Base-by-base conservation (phyloP, 2,888 invertebrate genomes). In the Zaprionus bogoriensis region DNA sequence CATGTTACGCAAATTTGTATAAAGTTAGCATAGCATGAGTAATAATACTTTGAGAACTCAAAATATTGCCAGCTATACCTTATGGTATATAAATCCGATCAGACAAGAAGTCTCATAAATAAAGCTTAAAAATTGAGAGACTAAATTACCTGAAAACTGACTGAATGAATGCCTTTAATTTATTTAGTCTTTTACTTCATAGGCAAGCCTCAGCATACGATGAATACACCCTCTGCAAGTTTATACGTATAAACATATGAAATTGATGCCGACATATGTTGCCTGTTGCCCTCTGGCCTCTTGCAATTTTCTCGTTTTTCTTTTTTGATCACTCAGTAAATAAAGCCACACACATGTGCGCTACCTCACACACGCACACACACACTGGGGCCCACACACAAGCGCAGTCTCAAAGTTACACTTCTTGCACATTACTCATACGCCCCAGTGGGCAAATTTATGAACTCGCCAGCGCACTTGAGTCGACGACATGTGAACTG, bases 401-500 rank as follows among this genome's bases (percentile, higher is more conserved):
- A 3, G 39, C 58, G 12, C 20, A 30, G 41, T 47, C 59, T 55
- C 46, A 57, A 68, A 68, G 73, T 67, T 79, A 74, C 79, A 78
- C 79, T 75, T 61, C 79, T 65, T 73, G 74, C 73, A 79, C 77
- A 87, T 88, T 82, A 78, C 76, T 84, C 82, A 77, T 75, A 76
- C 85, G 77, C 85, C 87, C 88, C 82, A 85, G 87, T 82, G 87
- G 86, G 80, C 86, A 87, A 87, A 82, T 82, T 82, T 82, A 82
- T 82, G 87, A 85, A 82, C 85, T 82, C 82, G 69, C 85, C 65
- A 52, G 67, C 63, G 65, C 78, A 81, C 87, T 81, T 87, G 87
- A 87, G 85, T 77, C 78, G 58, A 63, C 70, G 71, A 67, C 80
- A 80, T 63, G 63, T 70, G 63, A 81, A 74, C 67, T 52, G 36